Base-by-base conservation (phyloP, 2,113 vertebrate species). In the Accipiter cooperii region DNA sequence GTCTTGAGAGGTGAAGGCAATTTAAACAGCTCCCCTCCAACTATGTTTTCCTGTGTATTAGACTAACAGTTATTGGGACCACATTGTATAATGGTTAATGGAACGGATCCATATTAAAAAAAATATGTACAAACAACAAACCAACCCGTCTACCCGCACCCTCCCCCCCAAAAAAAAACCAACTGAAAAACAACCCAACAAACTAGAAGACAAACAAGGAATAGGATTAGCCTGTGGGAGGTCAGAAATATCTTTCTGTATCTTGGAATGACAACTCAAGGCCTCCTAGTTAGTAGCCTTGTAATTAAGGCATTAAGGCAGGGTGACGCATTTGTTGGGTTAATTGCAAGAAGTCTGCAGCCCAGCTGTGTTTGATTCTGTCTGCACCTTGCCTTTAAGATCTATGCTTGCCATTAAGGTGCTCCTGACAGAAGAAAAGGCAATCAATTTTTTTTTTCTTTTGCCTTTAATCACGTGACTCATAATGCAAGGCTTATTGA, bases 101-200 rank as follows among this genome's bases (percentile, higher is more conserved):
- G n/a, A 68, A 63, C 17, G 18, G 6, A 60, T 47, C 5, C 4
- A 17, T 7, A 36, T 40, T 40, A 8, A 40, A 36, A 85, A 65
- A 47, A 33, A 33, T 13, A 9, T 1, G 8, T 20, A 74, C 26
- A 42, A 71, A 26, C 12, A 19, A 10, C 12, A 90, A 65, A 71
- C 12, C 14, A 55, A 55, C 3, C 5, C 2, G 6, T 6, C 3
- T 31, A 38, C 0, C 10, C 9, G 1, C 3, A 47, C 44, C 44
- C 44, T 4, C 9, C 46, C 20, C 46, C 20, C 4, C 1, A 8
- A 5, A 28, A 25, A 26, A 0, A 5, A 46, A 3, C 20, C 51
- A 55, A 16, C 51, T 52, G 51, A 61, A 22, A 36, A 21, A 0
- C 6, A 47, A 49, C 8, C 21, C 36, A 77, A n/a, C 17, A 65